These are phyloP conservation scores for Lacerta viridis DNA, from an alignment of 2,797 vertebrate genomes.

Conservation along the genomic window DNA sequence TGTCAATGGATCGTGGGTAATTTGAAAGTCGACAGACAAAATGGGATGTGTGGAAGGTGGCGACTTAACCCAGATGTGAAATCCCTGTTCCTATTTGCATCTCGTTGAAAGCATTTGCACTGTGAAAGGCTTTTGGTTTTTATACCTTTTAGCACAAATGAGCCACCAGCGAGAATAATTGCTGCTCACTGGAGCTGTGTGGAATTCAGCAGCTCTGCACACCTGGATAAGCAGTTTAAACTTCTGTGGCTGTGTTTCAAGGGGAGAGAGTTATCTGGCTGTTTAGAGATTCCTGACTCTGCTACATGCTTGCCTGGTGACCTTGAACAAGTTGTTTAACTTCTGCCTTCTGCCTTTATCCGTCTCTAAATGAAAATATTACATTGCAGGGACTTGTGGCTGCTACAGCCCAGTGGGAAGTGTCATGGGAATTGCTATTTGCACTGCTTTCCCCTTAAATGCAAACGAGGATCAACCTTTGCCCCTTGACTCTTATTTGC, in stretches of 20 bases:
- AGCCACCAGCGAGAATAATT: conserved; percentile 44
- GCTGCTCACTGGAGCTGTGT: conserved; percentile 64
- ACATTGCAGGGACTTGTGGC: conserved; percentile 47
- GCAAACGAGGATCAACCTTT: not conserved
- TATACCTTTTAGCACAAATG: conserved; percentile 50
- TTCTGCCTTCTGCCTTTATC: conserved; percentile 56
- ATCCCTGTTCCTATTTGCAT: conserved; percentile 68
- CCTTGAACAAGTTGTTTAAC: conserved; percentile 72
- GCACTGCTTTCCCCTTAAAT: not conserved
- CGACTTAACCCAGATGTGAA: conserved; percentile 72
- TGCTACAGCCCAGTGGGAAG: conserved; percentile 47
- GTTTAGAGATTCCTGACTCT: conserved; percentile 33
- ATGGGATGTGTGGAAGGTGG: conserved; percentile 60
- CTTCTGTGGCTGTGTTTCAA: conserved; percentile 65
- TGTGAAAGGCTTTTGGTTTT: conserved; percentile 56
- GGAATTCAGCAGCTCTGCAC: conserved; percentile 70
- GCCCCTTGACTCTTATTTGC: not conserved
- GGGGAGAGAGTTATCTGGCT: conserved; percentile 61
- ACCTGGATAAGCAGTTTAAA: conserved; percentile 75
- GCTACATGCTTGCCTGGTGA: conserved; percentile 51
- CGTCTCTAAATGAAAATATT: conserved; percentile 57
- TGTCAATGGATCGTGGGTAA: conserved; percentile 74
- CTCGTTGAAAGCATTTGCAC: conserved; percentile 57
- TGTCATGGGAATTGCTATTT: conserved; percentile 31
- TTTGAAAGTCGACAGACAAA: conserved; percentile 76